These are phyloP conservation scores for Neodontobutis hainanensis DNA, from an alignment of 2,113 vertebrate species.

Conservation along the genomic window DNA sequence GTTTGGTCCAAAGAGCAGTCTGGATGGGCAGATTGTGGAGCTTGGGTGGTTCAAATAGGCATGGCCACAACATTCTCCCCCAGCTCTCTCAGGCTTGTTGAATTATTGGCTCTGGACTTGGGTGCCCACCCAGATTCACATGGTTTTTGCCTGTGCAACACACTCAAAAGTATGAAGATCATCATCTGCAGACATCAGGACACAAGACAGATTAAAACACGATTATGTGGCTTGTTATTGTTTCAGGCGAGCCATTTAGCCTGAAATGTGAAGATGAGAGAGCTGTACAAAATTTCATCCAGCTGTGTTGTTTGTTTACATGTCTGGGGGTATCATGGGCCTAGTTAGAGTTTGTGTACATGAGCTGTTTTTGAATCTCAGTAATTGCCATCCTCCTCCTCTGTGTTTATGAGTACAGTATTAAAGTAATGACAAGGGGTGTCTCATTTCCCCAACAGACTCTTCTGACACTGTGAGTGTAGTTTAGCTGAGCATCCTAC, in stretches of 20 bases:
- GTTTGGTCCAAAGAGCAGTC: slow-evolving; percentile 64
- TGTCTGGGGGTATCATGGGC: slow-evolving; percentile 58
- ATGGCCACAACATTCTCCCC: slow-evolving; percentile 38
- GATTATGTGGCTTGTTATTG: slow-evolving; percentile 61
- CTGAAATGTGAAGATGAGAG: slow-evolving; percentile 50
- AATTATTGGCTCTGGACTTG: slow-evolving; percentile 40
- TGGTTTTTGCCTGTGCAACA: slow-evolving; percentile 42
- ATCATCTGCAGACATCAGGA: slow-evolving; percentile 63
- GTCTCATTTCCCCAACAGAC: slow-evolving; percentile 17
- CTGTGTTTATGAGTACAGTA: slow-evolving; percentile 44
- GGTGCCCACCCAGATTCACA: slow-evolving; percentile 39
- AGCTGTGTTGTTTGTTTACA: slow-evolving; percentile 72
- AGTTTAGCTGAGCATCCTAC: slow-evolving; percentile 1
- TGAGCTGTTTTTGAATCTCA: slow-evolving; percentile 57
- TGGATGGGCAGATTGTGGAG: slow-evolving; percentile 64
- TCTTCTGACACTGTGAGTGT: slow-evolving; percentile 17
- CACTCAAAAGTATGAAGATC: slow-evolving; percentile 55
- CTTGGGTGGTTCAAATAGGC: slow-evolving; percentile 46
- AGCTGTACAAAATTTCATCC: slow-evolving; percentile 63
- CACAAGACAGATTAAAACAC: slow-evolving; percentile 64
- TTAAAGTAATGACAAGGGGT: slow-evolving; percentile 46
- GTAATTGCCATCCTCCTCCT: slow-evolving; percentile 64
- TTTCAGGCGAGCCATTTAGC: slow-evolving; percentile 61
- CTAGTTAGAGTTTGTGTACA: slow-evolving; percentile 61
- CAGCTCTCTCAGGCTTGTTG: slow-evolving; percentile 45